A percentile compares a stretch with the other conserved stretches of the same genome.
Evolutionary conservation across 2,888 invertebrate genomes (phyloP).

Genomic region (Seira sanloemensis): DNA sequence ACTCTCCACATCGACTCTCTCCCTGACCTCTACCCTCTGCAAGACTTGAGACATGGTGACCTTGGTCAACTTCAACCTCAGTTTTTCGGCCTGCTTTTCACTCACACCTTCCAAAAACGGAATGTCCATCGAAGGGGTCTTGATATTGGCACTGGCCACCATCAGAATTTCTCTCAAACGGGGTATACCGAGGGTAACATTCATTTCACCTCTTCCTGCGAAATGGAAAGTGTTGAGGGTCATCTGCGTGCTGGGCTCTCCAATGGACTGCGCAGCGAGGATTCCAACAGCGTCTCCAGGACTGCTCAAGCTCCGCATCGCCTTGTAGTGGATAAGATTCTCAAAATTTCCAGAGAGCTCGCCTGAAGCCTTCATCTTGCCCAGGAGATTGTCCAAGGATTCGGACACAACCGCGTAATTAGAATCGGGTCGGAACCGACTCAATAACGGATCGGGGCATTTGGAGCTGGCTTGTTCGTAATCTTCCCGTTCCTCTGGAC

Average conservation of each 20-base stretch:
- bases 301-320: conserved; percentile 85
- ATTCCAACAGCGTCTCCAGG: conserved; percentile 98
- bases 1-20: conserved; percentile 76
- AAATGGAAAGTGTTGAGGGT: conserved; percentile 99
- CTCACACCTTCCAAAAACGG: conserved; percentile 82
- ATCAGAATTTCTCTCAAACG: conserved; percentile 97
- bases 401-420: conserved; percentile 92
- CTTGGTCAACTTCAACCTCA: conserved; percentile 85
- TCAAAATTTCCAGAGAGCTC: conserved; percentile 77
- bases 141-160: conserved; percentile 94
- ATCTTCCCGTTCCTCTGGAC: conserved; percentile 79
- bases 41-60: conserved; percentile 88
- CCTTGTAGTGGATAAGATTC: conserved; percentile 86
- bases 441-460: conserved; percentile 86
- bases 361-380: conserved; percentile 78
- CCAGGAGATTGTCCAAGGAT: conserved; percentile 83
- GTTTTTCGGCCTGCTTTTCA: conserved; percentile 80
- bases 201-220: conserved; percentile 99
- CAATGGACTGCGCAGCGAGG: conserved; percentile 94
- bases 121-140: conserved; percentile 97
- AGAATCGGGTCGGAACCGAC: conserved; percentile 83
- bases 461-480: conserved; percentile 74
- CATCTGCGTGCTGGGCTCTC: conserved; percentile 99
- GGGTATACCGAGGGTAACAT: conserved; percentile 97
- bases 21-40: conserved; percentile 82